Evolutionary conservation across 2,888 invertebrate genomes (phyloP).

Genomic region (Campaea margaritaria): DNA sequence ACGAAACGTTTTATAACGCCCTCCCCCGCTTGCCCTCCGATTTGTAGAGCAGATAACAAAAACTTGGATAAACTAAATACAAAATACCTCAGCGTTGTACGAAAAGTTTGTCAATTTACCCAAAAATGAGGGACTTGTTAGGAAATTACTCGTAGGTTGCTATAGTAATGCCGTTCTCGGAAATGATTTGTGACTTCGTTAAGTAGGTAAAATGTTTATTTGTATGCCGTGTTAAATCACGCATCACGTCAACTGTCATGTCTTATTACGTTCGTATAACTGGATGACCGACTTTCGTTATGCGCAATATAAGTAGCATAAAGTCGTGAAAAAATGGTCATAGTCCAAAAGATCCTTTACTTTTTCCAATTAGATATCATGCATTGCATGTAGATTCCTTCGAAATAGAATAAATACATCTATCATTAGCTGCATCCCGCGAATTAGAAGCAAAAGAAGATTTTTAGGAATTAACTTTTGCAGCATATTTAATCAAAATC

Average conservation of each 20-base stretch:
- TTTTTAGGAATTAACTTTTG: too few relatives aligned
- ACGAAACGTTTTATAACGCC: constrained; percentile 65
- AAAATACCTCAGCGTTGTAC: constrained; percentile 40
- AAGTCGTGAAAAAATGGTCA: too few relatives aligned
- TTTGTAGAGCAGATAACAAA: constrained; percentile 59
- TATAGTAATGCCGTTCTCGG: constrained; percentile 35
- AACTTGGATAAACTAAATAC: constrained; percentile 52
- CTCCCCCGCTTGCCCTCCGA: constrained; percentile 53
- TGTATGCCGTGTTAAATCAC: constrained; percentile 27
- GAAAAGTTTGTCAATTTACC: constrained; percentile 44
- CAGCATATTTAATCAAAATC: not conserved
- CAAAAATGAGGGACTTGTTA: constrained; percentile 43
- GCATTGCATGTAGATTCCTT: too few relatives aligned
- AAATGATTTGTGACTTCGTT: constrained; percentile 32
- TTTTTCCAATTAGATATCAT: too few relatives aligned
- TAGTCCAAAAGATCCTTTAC: too few relatives aligned
- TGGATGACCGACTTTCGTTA: not conserved
- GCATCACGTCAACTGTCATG: constrained; percentile 37
- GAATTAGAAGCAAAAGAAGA: too few relatives aligned
- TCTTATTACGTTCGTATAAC: constrained; percentile 26
- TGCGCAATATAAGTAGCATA: too few relatives aligned
- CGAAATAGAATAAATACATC: too few relatives aligned
- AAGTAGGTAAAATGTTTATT: constrained; percentile 29
- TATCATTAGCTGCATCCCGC: too few relatives aligned
- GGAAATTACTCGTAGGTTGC: constrained; percentile 39